phyloP scores from a whole-genome alignment of 2,113 vertebrate genomes.

The Crypturellus undulatus region DNA sequence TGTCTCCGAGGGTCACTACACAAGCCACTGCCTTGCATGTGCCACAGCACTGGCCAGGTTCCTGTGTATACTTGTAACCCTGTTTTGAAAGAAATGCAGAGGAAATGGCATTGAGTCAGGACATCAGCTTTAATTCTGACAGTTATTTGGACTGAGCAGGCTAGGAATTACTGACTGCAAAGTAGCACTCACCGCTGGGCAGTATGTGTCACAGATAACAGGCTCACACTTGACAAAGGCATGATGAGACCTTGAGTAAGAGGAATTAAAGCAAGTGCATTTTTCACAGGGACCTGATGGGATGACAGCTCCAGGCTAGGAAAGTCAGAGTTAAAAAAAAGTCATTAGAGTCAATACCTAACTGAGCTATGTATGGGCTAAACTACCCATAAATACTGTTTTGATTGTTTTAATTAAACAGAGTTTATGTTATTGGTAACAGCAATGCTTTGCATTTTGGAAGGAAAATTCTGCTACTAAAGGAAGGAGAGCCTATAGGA shows the following conservation, averaged over 20 bases:
- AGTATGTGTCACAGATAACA: conserved; percentile 59
- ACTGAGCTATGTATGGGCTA: background rate
- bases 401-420: background rate
- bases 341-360: background rate
- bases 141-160: background rate
- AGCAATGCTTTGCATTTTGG: background rate
- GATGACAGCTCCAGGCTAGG: conserved; percentile 72
- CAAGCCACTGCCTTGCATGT: conserved; percentile 51
- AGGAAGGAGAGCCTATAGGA: background rate
- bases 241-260: rapidly evolving
- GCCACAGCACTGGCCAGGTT: conserved; percentile 70
- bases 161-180: background rate
- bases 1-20: background rate
- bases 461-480: background rate
- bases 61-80: conserved; percentile 70
- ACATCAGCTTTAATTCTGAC: background rate
- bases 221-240: conserved; percentile 45
- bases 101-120: background rate
- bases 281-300: conserved; percentile 69
- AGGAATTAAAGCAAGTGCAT: conserved; percentile 64
- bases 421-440: background rate
- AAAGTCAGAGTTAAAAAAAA: background rate
- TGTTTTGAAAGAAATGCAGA: conserved; percentile 50
- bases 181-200: conserved; percentile 64
- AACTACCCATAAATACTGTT: background rate